Percentiles rank a stretch among this genome's conserved stretches.
Evolutionary conservation across 1,140 invertebrate species (phyloP).

Genomic region (Zaprionus gabonicus): DNA sequence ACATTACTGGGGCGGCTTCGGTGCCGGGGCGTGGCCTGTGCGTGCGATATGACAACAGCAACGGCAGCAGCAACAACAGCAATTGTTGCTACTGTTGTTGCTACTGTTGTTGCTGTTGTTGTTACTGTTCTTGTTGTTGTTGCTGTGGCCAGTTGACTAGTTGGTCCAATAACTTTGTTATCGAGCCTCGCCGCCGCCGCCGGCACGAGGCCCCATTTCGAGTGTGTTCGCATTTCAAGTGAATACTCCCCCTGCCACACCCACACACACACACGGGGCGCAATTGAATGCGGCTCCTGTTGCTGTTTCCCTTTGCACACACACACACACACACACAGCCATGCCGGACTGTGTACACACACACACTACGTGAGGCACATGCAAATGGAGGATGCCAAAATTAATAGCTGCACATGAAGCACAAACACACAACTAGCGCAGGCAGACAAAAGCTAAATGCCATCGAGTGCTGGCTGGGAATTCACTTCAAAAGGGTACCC

Average conservation of each 20-base stretch:
- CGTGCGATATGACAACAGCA: constrained; percentile 38
- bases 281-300: constrained; percentile 21
- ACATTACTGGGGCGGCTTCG: constrained; percentile 58
- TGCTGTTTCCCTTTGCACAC: not conserved
- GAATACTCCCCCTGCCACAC: not conserved
- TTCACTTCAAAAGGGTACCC: too few relatives aligned
- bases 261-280: not conserved
- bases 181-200: constrained; percentile 23
- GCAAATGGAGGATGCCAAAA: not conserved
- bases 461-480: constrained; percentile 11
- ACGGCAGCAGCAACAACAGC: constrained; percentile 4
- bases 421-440: not conserved
- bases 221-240: constrained; percentile 23
- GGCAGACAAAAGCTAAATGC: constrained; percentile 21
- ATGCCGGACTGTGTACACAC: not conserved
- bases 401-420: not conserved
- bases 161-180: constrained; percentile 47
- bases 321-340: not conserved
- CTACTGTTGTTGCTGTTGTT: not conserved
- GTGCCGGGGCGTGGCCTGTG: constrained; percentile 34
- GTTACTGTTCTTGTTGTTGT: not conserved
- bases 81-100: not conserved
- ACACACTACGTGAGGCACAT: constrained; percentile 2
- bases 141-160: constrained; percentile 15
- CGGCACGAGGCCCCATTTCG: not conserved